Conservation (phyloP, 2,888 invertebrate genomes). For the Ellobium chinense region DNA sequence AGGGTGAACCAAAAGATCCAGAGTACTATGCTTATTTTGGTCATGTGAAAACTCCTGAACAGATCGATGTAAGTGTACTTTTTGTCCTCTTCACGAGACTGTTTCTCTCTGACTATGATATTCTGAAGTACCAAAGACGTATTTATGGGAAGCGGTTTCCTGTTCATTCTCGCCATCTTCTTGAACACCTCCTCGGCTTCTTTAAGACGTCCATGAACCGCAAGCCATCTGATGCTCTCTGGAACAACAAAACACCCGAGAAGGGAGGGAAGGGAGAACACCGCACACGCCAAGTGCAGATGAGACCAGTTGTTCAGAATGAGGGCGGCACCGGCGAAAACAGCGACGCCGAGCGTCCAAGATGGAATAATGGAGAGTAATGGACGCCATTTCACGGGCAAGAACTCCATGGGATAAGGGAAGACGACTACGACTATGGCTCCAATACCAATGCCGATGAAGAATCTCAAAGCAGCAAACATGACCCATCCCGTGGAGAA, state of each 20-base stretch:
- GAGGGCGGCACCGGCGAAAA: neutral
- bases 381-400: neutral
- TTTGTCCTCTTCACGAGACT: neutral
- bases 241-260: slow-evolving; percentile 3
- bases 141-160: neutral
- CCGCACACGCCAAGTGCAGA: neutral
- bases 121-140: neutral
- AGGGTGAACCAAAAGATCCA: neutral
- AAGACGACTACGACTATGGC: neutral
- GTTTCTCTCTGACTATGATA: neutral
- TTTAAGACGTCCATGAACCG: neutral
- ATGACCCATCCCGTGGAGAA: slow-evolving; percentile 14
- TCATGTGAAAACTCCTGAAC: neutral
- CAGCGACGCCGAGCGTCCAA: neutral
- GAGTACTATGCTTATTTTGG: neutral
- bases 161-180: neutral
- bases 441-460: slow-evolving; percentile 6
- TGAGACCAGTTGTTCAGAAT: neutral
- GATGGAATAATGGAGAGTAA: neutral
- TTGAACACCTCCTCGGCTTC: neutral
- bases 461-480: slow-evolving; percentile 9
- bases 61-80: neutral
- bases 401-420: slow-evolving; percentile 9
- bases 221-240: slow-evolving; percentile 13
- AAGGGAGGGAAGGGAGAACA: neutral